Conservation (phyloP, 2,797 vertebrate species). For the Anguilla anguilla region DNA sequence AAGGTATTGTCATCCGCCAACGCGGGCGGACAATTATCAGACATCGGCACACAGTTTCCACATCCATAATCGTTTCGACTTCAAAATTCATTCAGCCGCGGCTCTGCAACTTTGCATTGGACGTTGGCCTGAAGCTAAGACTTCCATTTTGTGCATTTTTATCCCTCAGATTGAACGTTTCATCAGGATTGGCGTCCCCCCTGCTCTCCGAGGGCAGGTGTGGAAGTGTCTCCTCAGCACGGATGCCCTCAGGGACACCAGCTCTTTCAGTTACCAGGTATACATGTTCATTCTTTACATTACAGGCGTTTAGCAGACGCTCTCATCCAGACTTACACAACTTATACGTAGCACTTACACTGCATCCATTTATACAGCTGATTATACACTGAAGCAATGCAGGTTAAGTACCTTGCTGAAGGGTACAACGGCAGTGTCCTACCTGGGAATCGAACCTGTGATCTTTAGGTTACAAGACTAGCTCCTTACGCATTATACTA, state of each 20-base stretch:
- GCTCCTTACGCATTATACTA: no score
- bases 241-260: constrained; percentile 55
- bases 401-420: no score
- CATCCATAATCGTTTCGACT: neutral
- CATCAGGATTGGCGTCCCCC: constrained; percentile 71
- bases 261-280: constrained; percentile 73
- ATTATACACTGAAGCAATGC: no score
- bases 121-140: neutral
- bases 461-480: no score
- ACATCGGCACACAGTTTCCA: neutral
- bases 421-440: no score
- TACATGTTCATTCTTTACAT: neutral
- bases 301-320: no score
- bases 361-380: no score
- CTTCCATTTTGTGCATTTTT: neutral
- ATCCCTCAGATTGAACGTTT: constrained; percentile 69
- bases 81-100: neutral
- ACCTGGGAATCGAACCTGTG: no score
- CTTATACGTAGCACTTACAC: no score
- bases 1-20: no score
- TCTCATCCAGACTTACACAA: no score
- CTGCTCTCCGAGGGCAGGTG: constrained; percentile 64
- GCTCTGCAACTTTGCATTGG: neutral
- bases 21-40: neutral
- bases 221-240: constrained; percentile 72